Percentiles rank a stretch among this genome's conserved stretches.
Evolutionary conservation across 2,888 invertebrate genomes (phyloP).

Genomic region (Ornithoptera priamus): DNA sequence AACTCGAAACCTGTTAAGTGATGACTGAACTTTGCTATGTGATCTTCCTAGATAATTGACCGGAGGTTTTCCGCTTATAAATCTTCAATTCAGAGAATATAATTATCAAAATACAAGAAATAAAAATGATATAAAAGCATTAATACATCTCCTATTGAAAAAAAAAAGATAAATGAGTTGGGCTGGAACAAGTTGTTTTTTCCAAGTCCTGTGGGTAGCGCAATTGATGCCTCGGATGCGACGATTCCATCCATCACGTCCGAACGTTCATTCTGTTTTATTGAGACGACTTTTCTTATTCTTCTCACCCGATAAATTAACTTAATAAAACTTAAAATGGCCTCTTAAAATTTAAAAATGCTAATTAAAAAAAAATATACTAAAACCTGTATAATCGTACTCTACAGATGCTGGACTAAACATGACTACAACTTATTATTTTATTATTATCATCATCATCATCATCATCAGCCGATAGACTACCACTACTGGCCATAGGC

Average conservation of each 20-base stretch:
- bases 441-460: too few species aligned
- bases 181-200: constrained; percentile 23
- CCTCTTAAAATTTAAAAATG: not conserved
- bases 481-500: too few species aligned
- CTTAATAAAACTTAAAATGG: constrained; percentile 8
- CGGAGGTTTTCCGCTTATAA: not conserved
- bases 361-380: not conserved
- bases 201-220: constrained; percentile 8
- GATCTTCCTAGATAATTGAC: not conserved
- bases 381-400: not conserved
- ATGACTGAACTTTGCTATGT: too few species aligned
- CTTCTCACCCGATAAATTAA: constrained; percentile 18
- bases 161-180: constrained; percentile 20
- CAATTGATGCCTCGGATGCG: constrained; percentile 13
- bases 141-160: constrained; percentile 10
- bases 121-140: constrained; percentile 10
- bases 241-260: constrained; percentile 25
- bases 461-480: too few species aligned
- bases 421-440: too few species aligned
- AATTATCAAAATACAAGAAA: not conserved
- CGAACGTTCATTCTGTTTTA: constrained; percentile 21
- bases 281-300: constrained; percentile 16
- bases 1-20: too few species aligned
- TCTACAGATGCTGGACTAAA: too few species aligned
- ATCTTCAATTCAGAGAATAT: not conserved